These are phyloP conservation scores for Samia ricini DNA, from an alignment of 1,140 invertebrate species.

Conservation along the genomic window DNA sequence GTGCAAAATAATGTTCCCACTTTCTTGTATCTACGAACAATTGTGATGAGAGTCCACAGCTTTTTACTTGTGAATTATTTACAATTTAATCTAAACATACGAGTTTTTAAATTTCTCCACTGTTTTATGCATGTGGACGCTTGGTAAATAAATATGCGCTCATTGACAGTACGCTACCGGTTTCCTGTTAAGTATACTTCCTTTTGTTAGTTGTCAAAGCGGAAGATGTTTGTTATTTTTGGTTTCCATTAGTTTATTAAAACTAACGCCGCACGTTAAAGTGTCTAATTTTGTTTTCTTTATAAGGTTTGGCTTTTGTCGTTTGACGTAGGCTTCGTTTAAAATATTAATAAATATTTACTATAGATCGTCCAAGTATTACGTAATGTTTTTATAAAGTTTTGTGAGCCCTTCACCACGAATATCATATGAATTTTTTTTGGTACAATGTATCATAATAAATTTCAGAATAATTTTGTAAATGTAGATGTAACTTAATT, in stretches of 20 bases:
- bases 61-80: background rate
- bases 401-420: too few relatives aligned
- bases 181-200: background rate
- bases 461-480: too few relatives aligned
- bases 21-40: conserved; percentile 26
- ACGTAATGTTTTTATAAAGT: too few relatives aligned
- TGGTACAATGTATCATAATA: too few relatives aligned
- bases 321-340: too few relatives aligned
- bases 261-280: too few relatives aligned
- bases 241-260: background rate
- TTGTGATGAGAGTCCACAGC: background rate
- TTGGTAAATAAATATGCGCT: background rate
- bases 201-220: background rate
- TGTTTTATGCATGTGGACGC: background rate
- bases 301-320: too few relatives aligned
- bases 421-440: too few relatives aligned
- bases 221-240: background rate
- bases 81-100: background rate
- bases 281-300: too few relatives aligned
- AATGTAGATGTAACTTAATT: too few relatives aligned
- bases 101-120: background rate
- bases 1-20: conserved; percentile 45
- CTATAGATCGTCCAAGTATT: too few relatives aligned
- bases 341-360: too few relatives aligned
- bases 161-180: background rate